These are phyloP conservation scores for Eupeodes latifasciatus DNA, from an alignment of 2,888 invertebrate species.

Conservation along the genomic window DNA sequence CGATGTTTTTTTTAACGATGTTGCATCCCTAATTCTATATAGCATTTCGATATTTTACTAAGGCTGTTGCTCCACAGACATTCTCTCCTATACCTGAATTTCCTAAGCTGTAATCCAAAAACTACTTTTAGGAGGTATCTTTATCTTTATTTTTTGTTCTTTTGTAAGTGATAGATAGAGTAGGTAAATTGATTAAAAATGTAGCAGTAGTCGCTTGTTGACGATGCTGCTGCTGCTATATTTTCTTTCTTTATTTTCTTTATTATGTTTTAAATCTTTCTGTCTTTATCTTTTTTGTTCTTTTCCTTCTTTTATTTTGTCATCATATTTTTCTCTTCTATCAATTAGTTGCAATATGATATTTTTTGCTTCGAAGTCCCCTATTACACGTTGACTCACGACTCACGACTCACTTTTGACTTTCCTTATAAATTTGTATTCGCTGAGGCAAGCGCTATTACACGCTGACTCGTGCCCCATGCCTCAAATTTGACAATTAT, in stretches of 20 bases:
- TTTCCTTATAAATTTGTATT: no score
- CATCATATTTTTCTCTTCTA: slow-evolving; percentile 8
- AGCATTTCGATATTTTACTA: background rate
- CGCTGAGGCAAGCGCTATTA: no score
- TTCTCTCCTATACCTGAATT: background rate
- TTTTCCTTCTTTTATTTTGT: slow-evolving; percentile 6
- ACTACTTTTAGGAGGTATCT: background rate
- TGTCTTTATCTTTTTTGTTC: slow-evolving; percentile 12
- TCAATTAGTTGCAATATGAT: slow-evolving; percentile 56
- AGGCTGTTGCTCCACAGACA: background rate
- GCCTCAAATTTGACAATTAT: no score
- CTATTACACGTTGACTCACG: no score
- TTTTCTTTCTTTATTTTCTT: background rate
- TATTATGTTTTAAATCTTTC: background rate
- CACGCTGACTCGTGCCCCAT: no score
- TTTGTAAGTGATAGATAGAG: background rate
- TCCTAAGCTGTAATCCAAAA: background rate
- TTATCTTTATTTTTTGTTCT: slow-evolving; percentile 7
- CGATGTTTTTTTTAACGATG: no score
- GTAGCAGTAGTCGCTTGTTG: background rate
- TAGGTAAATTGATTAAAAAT: background rate
- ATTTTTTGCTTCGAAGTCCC: slow-evolving; percentile 18
- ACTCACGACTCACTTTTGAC: no score
- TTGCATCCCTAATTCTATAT: no score
- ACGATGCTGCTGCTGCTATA: background rate